A percentile compares a stretch with the other conserved stretches of the same genome.
Evolutionary conservation across 2,113 vertebrate species (phyloP).

Genomic region (Spermophilus dauricus): DNA sequence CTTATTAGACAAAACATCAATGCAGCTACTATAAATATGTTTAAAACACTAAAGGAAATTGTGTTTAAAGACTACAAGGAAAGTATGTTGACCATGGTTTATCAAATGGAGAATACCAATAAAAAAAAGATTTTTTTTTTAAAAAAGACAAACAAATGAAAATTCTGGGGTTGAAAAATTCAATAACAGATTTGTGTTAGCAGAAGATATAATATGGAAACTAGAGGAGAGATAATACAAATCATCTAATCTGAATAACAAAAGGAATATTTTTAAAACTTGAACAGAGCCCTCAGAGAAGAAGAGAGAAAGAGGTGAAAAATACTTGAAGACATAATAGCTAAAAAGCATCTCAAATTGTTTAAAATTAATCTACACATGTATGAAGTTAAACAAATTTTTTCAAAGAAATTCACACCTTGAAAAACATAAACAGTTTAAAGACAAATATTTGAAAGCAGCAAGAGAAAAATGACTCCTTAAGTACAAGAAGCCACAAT

Average conservation of each 20-base stretch:
- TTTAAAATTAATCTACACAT: neutral
- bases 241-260: neutral
- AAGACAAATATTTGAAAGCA: constrained; percentile 39
- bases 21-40: neutral
- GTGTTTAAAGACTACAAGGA: neutral
- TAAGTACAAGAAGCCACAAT: neutral
- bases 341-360: neutral
- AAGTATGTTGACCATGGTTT: neutral
- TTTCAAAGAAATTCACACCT: constrained; percentile 21
- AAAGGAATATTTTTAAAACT: neutral
- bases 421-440: neutral
- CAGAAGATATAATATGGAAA: neutral
- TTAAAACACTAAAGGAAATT: neutral
- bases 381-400: neutral
- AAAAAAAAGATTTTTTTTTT: neutral
- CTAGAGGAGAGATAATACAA: neutral
- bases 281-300: neutral
- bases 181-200: neutral
- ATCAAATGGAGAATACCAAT: neutral
- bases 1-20: neutral
- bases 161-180: neutral
- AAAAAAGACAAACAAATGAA: neutral
- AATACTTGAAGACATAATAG: neutral
- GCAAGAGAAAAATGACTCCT: constrained; percentile 10
- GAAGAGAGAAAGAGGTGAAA: neutral